Evolutionary conservation across 2,888 invertebrate genomes (phyloP).

Genomic region (Fragum sueziense): DNA sequence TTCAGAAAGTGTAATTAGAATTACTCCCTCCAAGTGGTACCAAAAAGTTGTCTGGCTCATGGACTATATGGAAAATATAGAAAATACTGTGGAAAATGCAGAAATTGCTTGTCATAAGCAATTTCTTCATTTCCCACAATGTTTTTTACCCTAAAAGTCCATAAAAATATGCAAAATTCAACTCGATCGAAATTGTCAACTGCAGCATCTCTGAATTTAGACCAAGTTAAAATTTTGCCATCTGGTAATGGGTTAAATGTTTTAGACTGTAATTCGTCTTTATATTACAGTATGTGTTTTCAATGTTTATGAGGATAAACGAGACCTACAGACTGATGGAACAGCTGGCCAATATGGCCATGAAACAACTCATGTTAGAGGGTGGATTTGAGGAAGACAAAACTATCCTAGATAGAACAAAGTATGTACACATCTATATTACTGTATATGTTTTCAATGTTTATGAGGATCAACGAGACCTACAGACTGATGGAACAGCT

Average conservation of each 20-base stretch:
- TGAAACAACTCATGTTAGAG: conserved; percentile 95
- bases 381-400: conserved; percentile 95
- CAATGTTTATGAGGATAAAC: conserved; percentile 93
- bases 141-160: too few relatives aligned
- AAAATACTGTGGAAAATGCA: too few relatives aligned
- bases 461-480: conserved; percentile 94
- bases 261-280: too few relatives aligned
- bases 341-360: conserved; percentile 97
- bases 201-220: too few relatives aligned
- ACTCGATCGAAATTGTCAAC: too few relatives aligned
- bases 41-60: too few relatives aligned
- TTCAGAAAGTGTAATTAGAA: too few relatives aligned
- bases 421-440: conserved; percentile 84
- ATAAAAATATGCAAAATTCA: too few relatives aligned
- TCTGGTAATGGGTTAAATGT: too few relatives aligned
- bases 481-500: conserved; percentile 96
- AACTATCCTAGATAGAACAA: conserved; percentile 91
- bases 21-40: too few relatives aligned
- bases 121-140: neutral
- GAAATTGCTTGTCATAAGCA: neutral
- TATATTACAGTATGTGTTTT: conserved; percentile 89
- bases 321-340: conserved; percentile 97
- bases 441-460: conserved; percentile 93
- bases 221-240: too few relatives aligned
- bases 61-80: too few relatives aligned